These are phyloP conservation scores for Syrphus vitripennis DNA, from an alignment of 2,888 invertebrate species.

Conservation along the genomic window DNA sequence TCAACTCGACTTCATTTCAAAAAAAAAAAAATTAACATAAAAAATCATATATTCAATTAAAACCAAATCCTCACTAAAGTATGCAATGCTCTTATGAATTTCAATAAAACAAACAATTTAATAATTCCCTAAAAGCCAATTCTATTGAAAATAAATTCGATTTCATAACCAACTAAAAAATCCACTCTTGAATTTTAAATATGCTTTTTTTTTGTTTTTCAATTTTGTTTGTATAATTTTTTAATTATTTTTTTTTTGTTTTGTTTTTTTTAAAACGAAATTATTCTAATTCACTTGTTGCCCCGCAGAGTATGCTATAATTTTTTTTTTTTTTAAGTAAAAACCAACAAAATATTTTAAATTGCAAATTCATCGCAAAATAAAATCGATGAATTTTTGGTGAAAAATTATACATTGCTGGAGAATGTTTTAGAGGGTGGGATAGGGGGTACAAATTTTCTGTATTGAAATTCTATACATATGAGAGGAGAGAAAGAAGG, in stretches of 20 bases:
- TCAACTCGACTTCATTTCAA: neutral
- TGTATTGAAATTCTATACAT: neutral
- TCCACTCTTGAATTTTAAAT: neutral
- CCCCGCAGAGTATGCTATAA: conserved; percentile 12
- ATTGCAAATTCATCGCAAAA: conserved; percentile 52
- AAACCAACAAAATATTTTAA: conserved; percentile 41
- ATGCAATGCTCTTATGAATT: neutral
- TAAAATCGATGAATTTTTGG: conserved; percentile 42
- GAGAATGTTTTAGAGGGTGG: neutral
- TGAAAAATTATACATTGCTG: neutral
- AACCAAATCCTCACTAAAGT: neutral
- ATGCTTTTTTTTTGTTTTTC: no score
- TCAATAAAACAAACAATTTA: neutral
- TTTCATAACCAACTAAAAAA: neutral
- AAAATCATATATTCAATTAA: neutral
- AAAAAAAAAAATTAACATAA: neutral
- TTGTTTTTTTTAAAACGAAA: neutral
- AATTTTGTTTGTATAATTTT: neutral
- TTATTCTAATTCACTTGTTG: conserved; percentile 67
- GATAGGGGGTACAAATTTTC: neutral
- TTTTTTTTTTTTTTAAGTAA: conserved; percentile 56
- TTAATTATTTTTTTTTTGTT: neutral
- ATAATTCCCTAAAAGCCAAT: neutral
- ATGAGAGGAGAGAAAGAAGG: neutral
- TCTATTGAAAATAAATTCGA: neutral